Evolutionary conservation across 2,797 vertebrate species (phyloP), one percentile per base, ranked within the genome.

Genomic region (Lithobates pipiens): DNA sequence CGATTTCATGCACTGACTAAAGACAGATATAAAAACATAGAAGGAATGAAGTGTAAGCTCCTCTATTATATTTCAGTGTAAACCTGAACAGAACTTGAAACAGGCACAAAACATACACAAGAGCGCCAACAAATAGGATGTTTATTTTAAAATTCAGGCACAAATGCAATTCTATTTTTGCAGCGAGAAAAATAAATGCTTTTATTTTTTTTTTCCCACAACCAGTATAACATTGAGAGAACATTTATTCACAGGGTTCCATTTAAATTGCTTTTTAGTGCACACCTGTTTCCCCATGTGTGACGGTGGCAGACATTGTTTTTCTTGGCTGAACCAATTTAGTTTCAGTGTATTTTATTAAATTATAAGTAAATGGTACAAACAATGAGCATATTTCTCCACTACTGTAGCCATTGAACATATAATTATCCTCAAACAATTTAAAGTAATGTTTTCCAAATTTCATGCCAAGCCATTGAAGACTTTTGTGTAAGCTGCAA

Each of bases 11-110:
- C 54, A 46, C 67, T 78, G 73, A 73, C 79, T 77, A 54, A 77
- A 82, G 85, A 63, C 79, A 86, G 85, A 77, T 80, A 86, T 77
- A 29, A 67, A 83, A 86, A 86, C 77, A 86, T 68, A 74, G 42
- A 46, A 73, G 68, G 79, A 86, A 77, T 68, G 39, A 36, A 42
- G 34, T 21, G 18, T 1, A 61, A 61, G 63, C 18, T 27, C 42
- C 57, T 46, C 68, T 13, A 34, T 46, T 36, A 29, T 21, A 76
- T 11, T 76, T 36, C 82, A 54, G 27, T 25, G 74, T 63, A 77
- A 85, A 29, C 50, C 36, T 29, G 32, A 81, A 39, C 79, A 23
- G 25, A 70, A 65, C 27, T 32, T 15, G 25, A 44, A 39, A n/a
- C 42, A 39, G 16, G 54, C 63, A 50, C 57, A 75, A 75, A 85